Conservation (phyloP, 2,113 vertebrate species). For the Microtus oregoni region DNA sequence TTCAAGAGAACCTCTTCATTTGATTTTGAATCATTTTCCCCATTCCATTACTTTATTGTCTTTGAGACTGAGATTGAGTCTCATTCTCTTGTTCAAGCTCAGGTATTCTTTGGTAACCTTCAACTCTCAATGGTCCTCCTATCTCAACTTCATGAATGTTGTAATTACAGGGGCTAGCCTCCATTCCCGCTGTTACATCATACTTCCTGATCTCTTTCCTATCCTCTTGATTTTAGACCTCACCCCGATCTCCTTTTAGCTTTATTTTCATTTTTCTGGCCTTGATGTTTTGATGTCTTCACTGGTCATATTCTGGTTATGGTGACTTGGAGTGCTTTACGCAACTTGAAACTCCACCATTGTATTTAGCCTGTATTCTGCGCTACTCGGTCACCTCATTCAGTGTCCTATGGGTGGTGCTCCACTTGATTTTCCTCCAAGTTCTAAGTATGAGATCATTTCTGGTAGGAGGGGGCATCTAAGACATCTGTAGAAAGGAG, state of each 20-base stretch:
- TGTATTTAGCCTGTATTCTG: neutral
- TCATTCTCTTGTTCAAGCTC: neutral
- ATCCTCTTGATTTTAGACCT: constrained; percentile 9
- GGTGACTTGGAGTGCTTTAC: neutral
- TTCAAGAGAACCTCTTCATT: neutral
- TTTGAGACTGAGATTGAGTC: neutral
- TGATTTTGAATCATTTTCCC: neutral
- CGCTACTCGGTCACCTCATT: neutral
- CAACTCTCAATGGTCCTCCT: neutral
- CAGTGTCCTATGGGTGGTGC: neutral
- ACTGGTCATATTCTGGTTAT: neutral
- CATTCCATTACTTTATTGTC: neutral
- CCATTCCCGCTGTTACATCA: neutral
- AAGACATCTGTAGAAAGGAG: constrained; percentile 24
- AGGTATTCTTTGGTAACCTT: neutral
- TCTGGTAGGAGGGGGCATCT: neutral
- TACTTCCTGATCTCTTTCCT: constrained; percentile 35
- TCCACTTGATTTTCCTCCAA: neutral
- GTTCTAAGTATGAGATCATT: constrained; percentile 4
- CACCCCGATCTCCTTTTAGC: neutral
- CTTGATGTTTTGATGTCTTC: constrained; percentile 4
- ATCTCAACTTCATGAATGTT: neutral
- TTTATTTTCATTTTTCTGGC: constrained; percentile 8
- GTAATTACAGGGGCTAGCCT: neutral
- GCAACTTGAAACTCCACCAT: neutral